Conservation (phyloP, 1,140 invertebrate genomes). For the Melitaea cinxia region DNA sequence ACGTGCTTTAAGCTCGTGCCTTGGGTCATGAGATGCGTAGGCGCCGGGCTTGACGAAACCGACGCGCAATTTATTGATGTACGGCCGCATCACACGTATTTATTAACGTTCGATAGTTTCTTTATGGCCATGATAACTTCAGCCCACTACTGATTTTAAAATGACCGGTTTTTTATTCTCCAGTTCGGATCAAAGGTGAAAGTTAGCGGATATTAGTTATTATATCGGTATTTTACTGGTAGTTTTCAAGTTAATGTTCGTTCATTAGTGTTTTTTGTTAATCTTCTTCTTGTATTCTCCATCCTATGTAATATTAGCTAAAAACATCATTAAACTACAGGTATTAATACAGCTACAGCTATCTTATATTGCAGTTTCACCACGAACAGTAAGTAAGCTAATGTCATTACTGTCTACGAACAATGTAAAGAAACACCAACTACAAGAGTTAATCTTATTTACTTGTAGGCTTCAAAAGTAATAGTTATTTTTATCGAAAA, state of each 20-base stretch:
- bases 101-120: slow-evolving; percentile 55
- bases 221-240: slow-evolving; percentile 8
- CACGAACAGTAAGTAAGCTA: background rate
- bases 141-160: slow-evolving; percentile 34
- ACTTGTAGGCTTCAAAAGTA: background rate
- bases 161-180: slow-evolving; percentile 16
- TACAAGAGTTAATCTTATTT: background rate
- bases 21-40: slow-evolving; percentile 52
- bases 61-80: slow-evolving; percentile 55
- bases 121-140: slow-evolving; percentile 52
- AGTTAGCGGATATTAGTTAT: slow-evolving; percentile 22
- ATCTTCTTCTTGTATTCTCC: too few species aligned
- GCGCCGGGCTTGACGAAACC: slow-evolving; percentile 46
- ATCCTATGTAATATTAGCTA: too few species aligned
- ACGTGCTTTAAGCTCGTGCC: slow-evolving; percentile 8
- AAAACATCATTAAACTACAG: too few species aligned
- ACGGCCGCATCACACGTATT: slow-evolving; percentile 58
- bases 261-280: too few species aligned
- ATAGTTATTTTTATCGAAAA: too few species aligned
- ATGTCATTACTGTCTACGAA: background rate
- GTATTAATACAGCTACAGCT: too few species aligned
- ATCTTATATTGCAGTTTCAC: too few species aligned
- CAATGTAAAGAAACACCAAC: background rate
- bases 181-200: slow-evolving; percentile 31
- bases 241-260: too few species aligned